Percentiles rank a stretch among this genome's conserved stretches.
These are phyloP conservation scores for Galaxias olidus DNA, from an alignment of 2,797 vertebrate genomes.

Conservation along the genomic window DNA sequence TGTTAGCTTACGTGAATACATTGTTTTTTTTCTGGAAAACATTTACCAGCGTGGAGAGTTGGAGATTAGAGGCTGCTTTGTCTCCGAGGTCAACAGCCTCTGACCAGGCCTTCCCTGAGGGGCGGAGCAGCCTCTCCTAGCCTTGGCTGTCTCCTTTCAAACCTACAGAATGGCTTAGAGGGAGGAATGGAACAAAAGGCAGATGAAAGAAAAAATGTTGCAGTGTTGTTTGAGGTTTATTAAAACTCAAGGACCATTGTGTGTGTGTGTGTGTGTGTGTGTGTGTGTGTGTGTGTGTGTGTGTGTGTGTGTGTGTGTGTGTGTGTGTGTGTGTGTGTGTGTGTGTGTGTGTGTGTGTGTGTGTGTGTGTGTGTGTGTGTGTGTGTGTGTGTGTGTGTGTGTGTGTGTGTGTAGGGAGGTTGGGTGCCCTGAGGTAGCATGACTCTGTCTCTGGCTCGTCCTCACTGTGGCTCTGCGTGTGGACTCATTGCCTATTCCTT, in stretches of 20 bases:
- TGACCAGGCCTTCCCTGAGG: too few species aligned
- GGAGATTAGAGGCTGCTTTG: too few species aligned
- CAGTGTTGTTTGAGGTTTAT: too few species aligned
- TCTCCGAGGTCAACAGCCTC: too few species aligned
- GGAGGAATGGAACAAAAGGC: too few species aligned
- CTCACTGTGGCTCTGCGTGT: constrained; percentile 7
- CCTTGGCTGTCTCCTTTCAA: too few species aligned
- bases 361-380: constrained; percentile 7
- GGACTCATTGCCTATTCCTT: constrained; percentile 35
- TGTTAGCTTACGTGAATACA: too few species aligned
- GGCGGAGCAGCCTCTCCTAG: too few species aligned
- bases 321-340: background rate
- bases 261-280: constrained; percentile 7
- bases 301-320: background rate
- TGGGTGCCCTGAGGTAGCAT: background rate
- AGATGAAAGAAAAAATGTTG: too few species aligned
- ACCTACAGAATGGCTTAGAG: too few species aligned
- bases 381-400: constrained; percentile 1
- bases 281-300: constrained; percentile 6
- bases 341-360: constrained; percentile 4
- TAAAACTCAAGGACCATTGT: background rate
- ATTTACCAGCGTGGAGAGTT: too few species aligned
- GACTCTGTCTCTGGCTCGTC: constrained; percentile 19
- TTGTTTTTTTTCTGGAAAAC: too few species aligned
- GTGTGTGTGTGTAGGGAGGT: background rate